A percentile compares a stretch with the other conserved stretches of the same genome.
phyloP scores from a whole-genome alignment of 2,797 vertebrate species.

The Apogon talboti region DNA sequence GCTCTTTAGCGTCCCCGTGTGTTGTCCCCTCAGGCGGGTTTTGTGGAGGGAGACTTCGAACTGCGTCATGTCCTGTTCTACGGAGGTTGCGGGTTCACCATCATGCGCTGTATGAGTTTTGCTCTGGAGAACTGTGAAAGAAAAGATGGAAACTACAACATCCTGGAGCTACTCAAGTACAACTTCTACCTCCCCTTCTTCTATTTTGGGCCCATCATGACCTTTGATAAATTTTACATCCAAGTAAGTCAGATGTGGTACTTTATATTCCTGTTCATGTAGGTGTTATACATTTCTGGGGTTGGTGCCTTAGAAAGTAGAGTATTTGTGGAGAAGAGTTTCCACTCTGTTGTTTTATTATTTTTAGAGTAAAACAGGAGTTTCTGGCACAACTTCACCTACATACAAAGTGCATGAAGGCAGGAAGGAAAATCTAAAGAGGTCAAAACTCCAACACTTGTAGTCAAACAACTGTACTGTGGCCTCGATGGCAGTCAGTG shows the following conservation, averaged over 20 bases:
- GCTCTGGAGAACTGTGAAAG: conserved; percentile 91
- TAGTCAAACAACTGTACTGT: too few species aligned
- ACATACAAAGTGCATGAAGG: too few species aligned
- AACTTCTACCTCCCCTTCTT: conserved; percentile 99
- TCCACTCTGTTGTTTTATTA: too few species aligned
- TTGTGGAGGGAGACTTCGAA: conserved; percentile 90
- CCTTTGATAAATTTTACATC: conserved; percentile 91
- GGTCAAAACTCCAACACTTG: too few species aligned
- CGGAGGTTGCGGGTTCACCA: conserved; percentile 92
- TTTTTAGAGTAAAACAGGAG: too few species aligned
- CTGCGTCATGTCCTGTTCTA: conserved; percentile 94
- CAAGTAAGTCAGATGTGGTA: conserved; percentile 83
- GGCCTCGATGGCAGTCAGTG: too few species aligned
- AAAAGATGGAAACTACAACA: conserved; percentile 90
- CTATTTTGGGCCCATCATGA: conserved; percentile 98
- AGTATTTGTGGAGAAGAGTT: background rate
- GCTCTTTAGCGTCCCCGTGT: background rate
- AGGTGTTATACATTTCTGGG: background rate
- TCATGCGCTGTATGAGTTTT: conserved; percentile 96
- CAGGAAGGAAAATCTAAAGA: too few species aligned
- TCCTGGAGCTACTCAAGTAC: conserved; percentile 95
- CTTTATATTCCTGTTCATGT: background rate
- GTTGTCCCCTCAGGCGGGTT: conserved; percentile 83
- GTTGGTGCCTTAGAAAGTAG: background rate
- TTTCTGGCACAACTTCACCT: too few species aligned